Base-by-base conservation (phyloP, 2,888 invertebrate species). In the Ischnus inquisitorius region DNA sequence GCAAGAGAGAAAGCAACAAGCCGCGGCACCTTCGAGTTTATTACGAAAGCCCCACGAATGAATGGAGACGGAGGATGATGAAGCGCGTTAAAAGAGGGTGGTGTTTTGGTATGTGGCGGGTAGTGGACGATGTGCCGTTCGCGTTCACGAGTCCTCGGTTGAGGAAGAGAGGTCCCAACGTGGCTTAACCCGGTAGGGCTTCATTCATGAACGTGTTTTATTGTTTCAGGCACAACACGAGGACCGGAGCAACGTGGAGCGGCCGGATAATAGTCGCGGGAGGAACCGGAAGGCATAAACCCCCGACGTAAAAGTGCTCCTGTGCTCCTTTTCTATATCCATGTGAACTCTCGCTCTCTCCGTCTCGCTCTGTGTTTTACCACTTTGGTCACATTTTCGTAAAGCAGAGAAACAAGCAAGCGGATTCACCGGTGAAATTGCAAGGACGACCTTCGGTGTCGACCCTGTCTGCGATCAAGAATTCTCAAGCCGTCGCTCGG, bases 281-380 rank as follows among this genome's bases (percentile, higher is more conserved):
- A 92, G 90, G 91, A 91, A 92, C 92, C 92, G 92, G 92, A 92
- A 92, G 90, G 86, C 92, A 92, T 92, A 92, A 92, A 91, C 89
- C 89, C 69, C 10, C 75, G 76, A 86, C 83, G 90, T 89, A 89
- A 90, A 90, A 91, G 89, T 90, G 87, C 87, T 67, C 43, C 57
- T 71, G 65, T 60, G 77, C 72, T 71, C 51, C 68, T 34, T 62
- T 67, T 67, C 76, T 79, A 28, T 48, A 34, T 71, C 41, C 60
- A 54, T 54, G 19, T 51, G 19, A 14, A 57, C 41, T 51, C 39
- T 51, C 28, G 57, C 43, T 19, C 34, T 51, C 28, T 51, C 46
- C 1, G 0, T 25, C 41, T 28, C 41, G 28, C 22, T 54, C 22
- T 28, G 22, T 14, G 57, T 48, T 10, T 60, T 39, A 41, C 19